Evolutionary conservation across 1,140 invertebrate genomes (phyloP), one percentile per base, ranked within the genome.

Genomic region (Trichonephila inaurata): DNA sequence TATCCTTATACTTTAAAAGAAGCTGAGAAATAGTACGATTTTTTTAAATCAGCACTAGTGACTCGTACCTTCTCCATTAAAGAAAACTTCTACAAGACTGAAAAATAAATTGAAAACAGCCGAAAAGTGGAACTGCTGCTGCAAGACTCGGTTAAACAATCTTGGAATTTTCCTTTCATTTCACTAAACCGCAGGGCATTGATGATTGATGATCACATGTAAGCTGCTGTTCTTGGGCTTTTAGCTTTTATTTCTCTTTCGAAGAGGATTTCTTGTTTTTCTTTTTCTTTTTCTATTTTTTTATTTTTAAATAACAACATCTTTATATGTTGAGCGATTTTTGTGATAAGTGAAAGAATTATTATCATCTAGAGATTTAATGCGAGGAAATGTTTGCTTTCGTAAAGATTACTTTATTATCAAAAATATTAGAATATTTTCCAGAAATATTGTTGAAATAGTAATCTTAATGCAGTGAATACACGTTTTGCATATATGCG

Each of bases 171-270:
- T 69, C 66, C n/a, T 69, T 69, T 19, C 66, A n/a, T 69, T 69
- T 69, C 66, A 24, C 7, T 69, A 69, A 69, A 69, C 66, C 66
- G n/a, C 66, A 69, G 66, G n/a, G 66, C n/a, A 19, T 24, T 69
- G 66, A 69, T 69, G 66, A 69, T 69, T 69, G 66, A 69, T 69
- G 66, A 69, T 12, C 66, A 69, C n/a, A 24, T n/a, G 66, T 69
- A 69, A 69, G n/a, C 19, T 28, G 66, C 66, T 69, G n/a, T 69
- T 69, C 10, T 69, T 8, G 66, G 7, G 66, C 66, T 69, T 69
- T 69, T 24, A 69, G n/a, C 10, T 24, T 69, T 69, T 69, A 69
- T 69, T 69, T 69, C 1, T 18, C 62, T 18, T 64, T 18, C n/a
- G n/a, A 69, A 69, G n/a, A 7, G 5, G 21, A 69, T 69, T 69